Base-by-base conservation (phyloP, 1,140 invertebrate genomes). In the Drosophila nebulosa region DNA sequence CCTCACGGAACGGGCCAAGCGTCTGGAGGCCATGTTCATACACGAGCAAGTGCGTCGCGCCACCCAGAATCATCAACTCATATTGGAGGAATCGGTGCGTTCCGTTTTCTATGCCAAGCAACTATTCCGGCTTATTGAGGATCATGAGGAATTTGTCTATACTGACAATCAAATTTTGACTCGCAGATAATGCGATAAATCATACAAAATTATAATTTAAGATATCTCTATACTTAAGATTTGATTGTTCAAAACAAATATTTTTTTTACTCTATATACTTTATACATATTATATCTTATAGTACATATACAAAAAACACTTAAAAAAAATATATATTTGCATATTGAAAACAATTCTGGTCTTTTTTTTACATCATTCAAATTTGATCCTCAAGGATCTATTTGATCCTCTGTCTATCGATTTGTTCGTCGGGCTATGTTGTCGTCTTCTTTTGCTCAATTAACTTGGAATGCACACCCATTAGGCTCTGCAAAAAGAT, bases 381-480 rank as follows among this genome's bases (percentile, higher is more conserved):
- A 18, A 24, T 18, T 18, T 26, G 12, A 30, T 53, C 26, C n/a
- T 16, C 3, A 9, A 16, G 14, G n/a, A 24, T 24, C 7, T 16
- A n/a, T 9, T 14, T 9, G 14, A 16, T 53, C n/a, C 14, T 16
- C 16, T 42, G 39, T 42, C 39, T 18, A 1, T 16, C 36, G 24
- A 51, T 56, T 4, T 26, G 4, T 7, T 0, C 4, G 4, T n/a
- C n/a, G 39, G 39, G 16, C 10, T 35, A 30, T 39, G 77, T 52
- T 46, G 65, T 59, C 16, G 65, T 56, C 39, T 73, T 77, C n/a
- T 78, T 70, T 36, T 86, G 78, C 16, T 90, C 88, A 59, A 90
- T 90, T 39, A 90, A 55, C 51, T 90, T 83, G 64, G 88, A 79
- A 68, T 90, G 88, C 6, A 90, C 88, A 58, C 80, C 88, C 88